phyloP scores from a whole-genome alignment of 2,888 invertebrate species.

The Lagria hirta region DNA sequence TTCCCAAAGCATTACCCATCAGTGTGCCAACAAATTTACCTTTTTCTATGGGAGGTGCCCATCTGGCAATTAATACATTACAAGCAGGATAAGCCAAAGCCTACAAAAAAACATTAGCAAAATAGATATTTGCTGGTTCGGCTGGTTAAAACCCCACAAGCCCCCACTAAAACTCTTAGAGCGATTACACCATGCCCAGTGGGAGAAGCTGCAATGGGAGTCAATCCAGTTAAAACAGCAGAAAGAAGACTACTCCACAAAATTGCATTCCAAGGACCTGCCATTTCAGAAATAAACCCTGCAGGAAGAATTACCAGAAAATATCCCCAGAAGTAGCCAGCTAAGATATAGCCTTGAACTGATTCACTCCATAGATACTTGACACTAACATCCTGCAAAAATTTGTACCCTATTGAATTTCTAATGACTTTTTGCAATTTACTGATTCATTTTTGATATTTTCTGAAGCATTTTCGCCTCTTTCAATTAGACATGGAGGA shows the following conservation, averaged over 20 bases:
- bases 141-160: not conserved
- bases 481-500: no score
- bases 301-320: conserved; percentile 38
- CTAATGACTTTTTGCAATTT: no score
- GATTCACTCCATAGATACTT: conserved; percentile 40
- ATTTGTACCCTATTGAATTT: no score
- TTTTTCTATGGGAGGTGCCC: conserved; percentile 75
- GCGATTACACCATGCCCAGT: conserved; percentile 59
- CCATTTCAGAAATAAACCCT: conserved; percentile 37
- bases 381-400: no score
- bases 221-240: conserved; percentile 48
- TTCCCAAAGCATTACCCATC: conserved; percentile 73
- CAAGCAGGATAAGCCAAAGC: conserved; percentile 66
- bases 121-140: conserved; percentile 3
- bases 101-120: conserved; percentile 42
- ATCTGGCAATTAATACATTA: conserved; percentile 67
- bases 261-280: conserved; percentile 41
- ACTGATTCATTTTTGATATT: no score
- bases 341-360: conserved; percentile 37
- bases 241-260: conserved; percentile 35
- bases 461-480: no score
- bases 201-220: conserved; percentile 59
- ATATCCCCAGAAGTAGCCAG: conserved; percentile 42
- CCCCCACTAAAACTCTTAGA: conserved; percentile 60
- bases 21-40: conserved; percentile 71